Percentiles rank a stretch among this genome's conserved stretches.
Conservation (phyloP, 2,113 vertebrate species). For the Hystrix cristata region DNA sequence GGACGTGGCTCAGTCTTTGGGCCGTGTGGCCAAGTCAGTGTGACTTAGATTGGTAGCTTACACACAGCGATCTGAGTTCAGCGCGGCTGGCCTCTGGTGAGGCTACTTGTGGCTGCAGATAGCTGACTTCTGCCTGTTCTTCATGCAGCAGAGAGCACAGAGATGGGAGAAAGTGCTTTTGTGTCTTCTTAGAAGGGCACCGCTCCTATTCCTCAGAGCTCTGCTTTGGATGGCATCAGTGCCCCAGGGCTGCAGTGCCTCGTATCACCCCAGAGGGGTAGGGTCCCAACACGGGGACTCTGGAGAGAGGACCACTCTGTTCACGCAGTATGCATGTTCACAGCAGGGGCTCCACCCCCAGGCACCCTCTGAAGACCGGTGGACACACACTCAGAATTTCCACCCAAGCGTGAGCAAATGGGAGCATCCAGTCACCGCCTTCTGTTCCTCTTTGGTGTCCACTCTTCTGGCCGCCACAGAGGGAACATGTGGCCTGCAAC, state of each 20-base stretch:
- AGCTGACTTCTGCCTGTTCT: neutral
- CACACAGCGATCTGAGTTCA: neutral
- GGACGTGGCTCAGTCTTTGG: neutral
- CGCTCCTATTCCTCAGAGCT: neutral
- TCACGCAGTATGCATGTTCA: neutral
- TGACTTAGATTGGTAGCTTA: neutral
- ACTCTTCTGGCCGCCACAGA: neutral
- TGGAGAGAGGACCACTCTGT: neutral
- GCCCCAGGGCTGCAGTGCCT: neutral
- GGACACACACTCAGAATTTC: neutral
- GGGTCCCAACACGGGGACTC: neutral
- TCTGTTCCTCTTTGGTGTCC: neutral
- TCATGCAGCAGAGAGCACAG: neutral
- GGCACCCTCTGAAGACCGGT: neutral
- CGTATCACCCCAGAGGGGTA: too few relatives aligned
- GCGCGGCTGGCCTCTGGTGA: neutral
- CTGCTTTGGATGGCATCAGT: neutral
- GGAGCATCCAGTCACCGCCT: neutral
- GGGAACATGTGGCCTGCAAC: neutral
- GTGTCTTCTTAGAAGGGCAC: neutral
- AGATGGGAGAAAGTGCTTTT: neutral
- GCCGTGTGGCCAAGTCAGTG: neutral
- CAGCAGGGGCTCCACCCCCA: too few relatives aligned
- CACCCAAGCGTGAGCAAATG: neutral
- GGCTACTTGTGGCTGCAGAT: neutral